These are phyloP conservation scores for Diaperis boleti DNA, from an alignment of 2,888 invertebrate genomes.

Conservation along the genomic window DNA sequence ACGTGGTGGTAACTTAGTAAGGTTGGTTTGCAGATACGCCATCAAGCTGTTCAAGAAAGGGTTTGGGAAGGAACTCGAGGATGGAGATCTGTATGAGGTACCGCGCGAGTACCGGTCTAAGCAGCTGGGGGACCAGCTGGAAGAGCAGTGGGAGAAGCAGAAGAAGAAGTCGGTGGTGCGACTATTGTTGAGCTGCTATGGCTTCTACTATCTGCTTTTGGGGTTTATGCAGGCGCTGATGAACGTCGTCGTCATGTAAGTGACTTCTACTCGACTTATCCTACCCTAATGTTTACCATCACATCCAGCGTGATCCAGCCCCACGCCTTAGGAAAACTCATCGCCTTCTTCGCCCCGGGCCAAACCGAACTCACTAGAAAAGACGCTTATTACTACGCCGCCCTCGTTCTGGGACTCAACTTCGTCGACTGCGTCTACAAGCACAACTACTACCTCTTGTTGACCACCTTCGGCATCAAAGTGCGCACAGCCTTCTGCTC, in stretches of 20 bases:
- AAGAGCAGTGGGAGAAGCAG: slow-evolving; percentile 51
- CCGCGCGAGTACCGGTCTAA: slow-evolving; percentile 69
- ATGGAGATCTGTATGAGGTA: slow-evolving; percentile 71
- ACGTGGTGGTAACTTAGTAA: too few species aligned
- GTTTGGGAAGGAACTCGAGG: slow-evolving; percentile 72
- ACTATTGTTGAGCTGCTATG: too few species aligned
- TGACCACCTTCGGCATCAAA: slow-evolving; percentile 84
- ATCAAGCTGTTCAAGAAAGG: slow-evolving; percentile 75
- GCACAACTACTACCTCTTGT: slow-evolving; percentile 87
- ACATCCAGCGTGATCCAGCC: slow-evolving; percentile 53
- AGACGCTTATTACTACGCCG: slow-evolving; percentile 81
- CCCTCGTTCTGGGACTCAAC: slow-evolving; percentile 77
- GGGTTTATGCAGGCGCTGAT: slow-evolving; percentile 32
- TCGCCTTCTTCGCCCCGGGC: slow-evolving; percentile 52
- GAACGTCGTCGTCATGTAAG: slow-evolving; percentile 35
- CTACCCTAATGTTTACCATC: background rate
- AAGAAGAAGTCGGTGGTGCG: slow-evolving; percentile 44
- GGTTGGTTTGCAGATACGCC: too few species aligned
- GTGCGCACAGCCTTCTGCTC: slow-evolving; percentile 85
- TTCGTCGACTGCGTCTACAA: slow-evolving; percentile 74
- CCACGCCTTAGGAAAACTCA: slow-evolving; percentile 52
- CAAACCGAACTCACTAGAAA: slow-evolving; percentile 52
- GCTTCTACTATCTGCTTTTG: slow-evolving; percentile 51
- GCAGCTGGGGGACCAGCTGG: slow-evolving; percentile 66
- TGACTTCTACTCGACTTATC: background rate